Conservation (phyloP, 2,888 invertebrate species). For the Dexiosoma caninum region DNA sequence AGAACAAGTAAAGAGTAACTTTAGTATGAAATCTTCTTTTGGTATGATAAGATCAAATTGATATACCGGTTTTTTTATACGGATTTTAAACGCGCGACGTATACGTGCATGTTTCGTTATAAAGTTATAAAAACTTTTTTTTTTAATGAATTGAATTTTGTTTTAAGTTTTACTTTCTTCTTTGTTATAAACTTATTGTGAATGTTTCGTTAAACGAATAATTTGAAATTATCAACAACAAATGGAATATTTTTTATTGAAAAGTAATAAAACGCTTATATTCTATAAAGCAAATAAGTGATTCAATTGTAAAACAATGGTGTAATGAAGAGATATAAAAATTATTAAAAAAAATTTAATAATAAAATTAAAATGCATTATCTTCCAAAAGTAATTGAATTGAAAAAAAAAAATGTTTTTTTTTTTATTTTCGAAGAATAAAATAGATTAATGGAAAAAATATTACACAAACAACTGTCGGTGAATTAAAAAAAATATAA, state of each 20-base stretch:
- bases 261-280: not conserved
- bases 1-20: slow-evolving; percentile 49
- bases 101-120: slow-evolving; percentile 46
- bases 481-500: slow-evolving; percentile 1
- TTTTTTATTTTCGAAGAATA: not conserved
- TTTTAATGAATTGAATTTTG: not conserved
- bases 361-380: too few relatives aligned
- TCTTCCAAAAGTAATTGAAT: not conserved
- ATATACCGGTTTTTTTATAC: slow-evolving; percentile 20
- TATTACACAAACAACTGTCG: slow-evolving; percentile 22
- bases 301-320: not conserved
- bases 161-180: slow-evolving; percentile 7
- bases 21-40: slow-evolving; percentile 74
- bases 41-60: slow-evolving; percentile 69
- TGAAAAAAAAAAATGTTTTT: not conserved
- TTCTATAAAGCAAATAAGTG: slow-evolving; percentile 11
- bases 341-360: slow-evolving; percentile 22
- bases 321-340: slow-evolving; percentile 1
- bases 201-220: slow-evolving; percentile 41
- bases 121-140: slow-evolving; percentile 15
- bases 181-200: slow-evolving; percentile 12
- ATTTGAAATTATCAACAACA: slow-evolving; percentile 7
- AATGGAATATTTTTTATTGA: slow-evolving; percentile 4
- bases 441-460: slow-evolving; percentile 6
- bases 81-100: slow-evolving; percentile 53